Conservation (phyloP, 2,113 vertebrate genomes). For the Sturnus vulgaris region DNA sequence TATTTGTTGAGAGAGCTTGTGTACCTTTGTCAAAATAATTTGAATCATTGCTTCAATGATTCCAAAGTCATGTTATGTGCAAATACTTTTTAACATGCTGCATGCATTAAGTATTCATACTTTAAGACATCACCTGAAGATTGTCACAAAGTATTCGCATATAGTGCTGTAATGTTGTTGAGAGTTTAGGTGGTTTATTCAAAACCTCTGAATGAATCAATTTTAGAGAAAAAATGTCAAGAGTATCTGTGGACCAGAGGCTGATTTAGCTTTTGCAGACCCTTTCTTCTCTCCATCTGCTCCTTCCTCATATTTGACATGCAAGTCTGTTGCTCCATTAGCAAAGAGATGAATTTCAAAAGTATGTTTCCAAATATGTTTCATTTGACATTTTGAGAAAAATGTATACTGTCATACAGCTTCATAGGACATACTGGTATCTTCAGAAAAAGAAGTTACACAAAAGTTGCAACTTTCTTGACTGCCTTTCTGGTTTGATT, state of each 20-base stretch:
- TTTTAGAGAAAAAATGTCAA: neutral
- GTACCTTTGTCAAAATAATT: neutral
- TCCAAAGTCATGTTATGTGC: neutral
- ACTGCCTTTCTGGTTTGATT: neutral
- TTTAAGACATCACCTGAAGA: neutral
- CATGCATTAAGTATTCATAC: neutral
- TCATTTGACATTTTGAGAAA: neutral
- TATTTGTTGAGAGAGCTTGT: neutral
- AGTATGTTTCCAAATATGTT: neutral
- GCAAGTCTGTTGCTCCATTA: neutral
- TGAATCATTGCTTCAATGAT: neutral
- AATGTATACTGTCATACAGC: neutral
- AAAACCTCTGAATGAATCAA: neutral
- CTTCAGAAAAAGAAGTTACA: neutral
- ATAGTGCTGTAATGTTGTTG: neutral
- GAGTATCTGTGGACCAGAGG: neutral
- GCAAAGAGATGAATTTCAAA: neutral
- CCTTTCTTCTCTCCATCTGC: neutral
- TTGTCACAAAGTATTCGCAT: neutral
- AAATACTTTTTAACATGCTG: neutral
- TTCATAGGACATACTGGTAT: neutral
- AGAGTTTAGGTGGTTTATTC: neutral
- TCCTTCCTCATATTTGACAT: neutral
- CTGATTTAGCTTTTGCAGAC: neutral
- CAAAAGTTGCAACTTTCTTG: neutral